These are phyloP conservation scores for Drosophila kohkoa DNA, from an alignment of 1,140 invertebrate genomes.

Conservation along the genomic window DNA sequence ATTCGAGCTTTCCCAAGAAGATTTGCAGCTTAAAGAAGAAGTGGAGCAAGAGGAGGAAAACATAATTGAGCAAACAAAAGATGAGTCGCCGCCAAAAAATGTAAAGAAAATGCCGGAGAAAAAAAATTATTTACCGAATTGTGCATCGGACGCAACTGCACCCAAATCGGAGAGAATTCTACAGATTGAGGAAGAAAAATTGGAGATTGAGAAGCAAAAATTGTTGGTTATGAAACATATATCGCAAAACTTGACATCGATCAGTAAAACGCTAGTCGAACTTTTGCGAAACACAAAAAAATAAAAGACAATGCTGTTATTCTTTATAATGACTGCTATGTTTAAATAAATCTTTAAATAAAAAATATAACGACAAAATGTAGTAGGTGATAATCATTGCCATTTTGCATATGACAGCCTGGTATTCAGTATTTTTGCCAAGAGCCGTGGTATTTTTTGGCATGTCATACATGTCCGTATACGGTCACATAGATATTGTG, in stretches of 20 bases:
- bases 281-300: slow-evolving; percentile 40
- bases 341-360: background rate
- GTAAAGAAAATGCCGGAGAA: background rate
- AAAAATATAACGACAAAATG: background rate
- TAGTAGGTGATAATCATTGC: background rate
- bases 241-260: slow-evolving; percentile 38
- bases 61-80: background rate
- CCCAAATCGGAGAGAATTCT: slow-evolving; percentile 23
- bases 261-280: slow-evolving; percentile 55
- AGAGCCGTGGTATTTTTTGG: slow-evolving; percentile 11
- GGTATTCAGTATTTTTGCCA: slow-evolving; percentile 9
- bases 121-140: background rate
- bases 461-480: background rate
- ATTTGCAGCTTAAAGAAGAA: background rate
- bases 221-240: slow-evolving; percentile 63
- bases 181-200: slow-evolving; percentile 63
- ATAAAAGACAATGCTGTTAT: background rate
- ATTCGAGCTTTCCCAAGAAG: background rate
- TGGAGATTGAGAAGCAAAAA: slow-evolving; percentile 55
- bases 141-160: background rate
- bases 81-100: background rate
- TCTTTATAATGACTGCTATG: background rate
- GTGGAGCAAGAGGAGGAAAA: background rate
- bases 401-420: background rate
- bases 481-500: slow-evolving; percentile 20